These are phyloP conservation scores for Pseudomyrmex cubaensis DNA, from an alignment of 1,140 invertebrate genomes.

Conservation along the genomic window DNA sequence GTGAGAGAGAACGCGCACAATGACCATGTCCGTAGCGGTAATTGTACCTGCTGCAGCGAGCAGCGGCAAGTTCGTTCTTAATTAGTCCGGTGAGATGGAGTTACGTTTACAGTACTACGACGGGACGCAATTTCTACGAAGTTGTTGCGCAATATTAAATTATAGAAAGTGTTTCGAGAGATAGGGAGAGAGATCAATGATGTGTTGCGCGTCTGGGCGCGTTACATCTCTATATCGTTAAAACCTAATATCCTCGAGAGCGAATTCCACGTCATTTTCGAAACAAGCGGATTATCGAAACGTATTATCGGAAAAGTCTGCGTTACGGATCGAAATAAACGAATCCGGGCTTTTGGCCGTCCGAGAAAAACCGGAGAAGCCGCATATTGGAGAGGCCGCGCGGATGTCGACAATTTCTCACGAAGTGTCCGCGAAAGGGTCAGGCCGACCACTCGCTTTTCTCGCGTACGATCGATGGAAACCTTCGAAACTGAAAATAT, in stretches of 20 bases:
- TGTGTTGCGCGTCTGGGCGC: neutral
- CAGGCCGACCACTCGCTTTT: constrained; percentile 50
- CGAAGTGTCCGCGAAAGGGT: constrained; percentile 16
- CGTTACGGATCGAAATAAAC: neutral
- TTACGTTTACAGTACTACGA: neutral
- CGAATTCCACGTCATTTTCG: neutral
- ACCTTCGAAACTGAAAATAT: constrained; percentile 47
- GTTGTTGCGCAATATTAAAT: neutral
- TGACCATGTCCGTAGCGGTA: neutral
- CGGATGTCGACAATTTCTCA: constrained; percentile 41
- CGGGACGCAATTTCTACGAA: no score
- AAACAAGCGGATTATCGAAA: neutral
- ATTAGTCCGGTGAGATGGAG: neutral
- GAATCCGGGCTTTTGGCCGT: neutral
- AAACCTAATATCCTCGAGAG: neutral
- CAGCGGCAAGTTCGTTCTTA: neutral
- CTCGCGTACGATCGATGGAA: constrained; percentile 40
- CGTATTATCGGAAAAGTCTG: neutral
- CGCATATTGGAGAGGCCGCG: no score
- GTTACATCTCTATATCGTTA: neutral
- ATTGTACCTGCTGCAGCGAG: neutral
- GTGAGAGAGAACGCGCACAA: neutral
- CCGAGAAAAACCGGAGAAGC: neutral
- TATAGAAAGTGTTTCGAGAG: neutral
- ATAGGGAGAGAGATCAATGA: no score